Conservation (phyloP, 2,888 invertebrate genomes). For the Lycophotia porphyrea region DNA sequence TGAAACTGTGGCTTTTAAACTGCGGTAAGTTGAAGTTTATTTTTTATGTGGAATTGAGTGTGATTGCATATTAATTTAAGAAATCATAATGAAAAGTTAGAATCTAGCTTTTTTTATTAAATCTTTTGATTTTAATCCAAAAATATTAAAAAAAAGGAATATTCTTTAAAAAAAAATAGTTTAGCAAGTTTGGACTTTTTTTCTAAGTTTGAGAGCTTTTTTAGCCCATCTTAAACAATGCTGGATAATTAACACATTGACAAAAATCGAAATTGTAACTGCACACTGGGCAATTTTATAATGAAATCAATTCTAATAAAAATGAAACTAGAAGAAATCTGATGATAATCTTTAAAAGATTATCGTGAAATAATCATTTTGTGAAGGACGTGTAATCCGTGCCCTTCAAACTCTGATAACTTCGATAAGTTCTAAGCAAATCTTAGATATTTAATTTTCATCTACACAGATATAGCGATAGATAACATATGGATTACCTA, state of each 20-base stretch:
- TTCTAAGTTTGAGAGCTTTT: not conserved
- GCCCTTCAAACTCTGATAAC: constrained; percentile 46
- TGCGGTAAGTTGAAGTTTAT: not conserved
- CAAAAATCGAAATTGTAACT: not conserved
- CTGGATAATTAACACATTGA: not conserved
- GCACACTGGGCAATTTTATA: not conserved
- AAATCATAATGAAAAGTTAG: not conserved
- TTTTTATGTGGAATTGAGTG: not conserved
- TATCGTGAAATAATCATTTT: constrained; percentile 17
- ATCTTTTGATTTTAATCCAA: too few species aligned
- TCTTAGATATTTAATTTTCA: constrained; percentile 44
- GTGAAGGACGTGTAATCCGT: constrained; percentile 43
- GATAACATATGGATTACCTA: not conserved
- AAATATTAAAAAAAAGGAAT: not conserved
- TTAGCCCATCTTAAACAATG: not conserved
- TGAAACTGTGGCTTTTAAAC: not conserved
- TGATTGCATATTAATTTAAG: not conserved
- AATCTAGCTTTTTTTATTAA: not conserved
- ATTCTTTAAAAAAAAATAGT: not conserved
- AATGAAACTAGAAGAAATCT: not conserved
- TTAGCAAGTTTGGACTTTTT: not conserved
- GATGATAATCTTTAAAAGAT: constrained; percentile 24
- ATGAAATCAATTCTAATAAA: not conserved
- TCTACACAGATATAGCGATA: constrained; percentile 18
- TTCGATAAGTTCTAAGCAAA: constrained; percentile 52